These are phyloP conservation scores for Pitangus sulphuratus DNA, from an alignment of 2,797 vertebrate genomes.

Conservation along the genomic window DNA sequence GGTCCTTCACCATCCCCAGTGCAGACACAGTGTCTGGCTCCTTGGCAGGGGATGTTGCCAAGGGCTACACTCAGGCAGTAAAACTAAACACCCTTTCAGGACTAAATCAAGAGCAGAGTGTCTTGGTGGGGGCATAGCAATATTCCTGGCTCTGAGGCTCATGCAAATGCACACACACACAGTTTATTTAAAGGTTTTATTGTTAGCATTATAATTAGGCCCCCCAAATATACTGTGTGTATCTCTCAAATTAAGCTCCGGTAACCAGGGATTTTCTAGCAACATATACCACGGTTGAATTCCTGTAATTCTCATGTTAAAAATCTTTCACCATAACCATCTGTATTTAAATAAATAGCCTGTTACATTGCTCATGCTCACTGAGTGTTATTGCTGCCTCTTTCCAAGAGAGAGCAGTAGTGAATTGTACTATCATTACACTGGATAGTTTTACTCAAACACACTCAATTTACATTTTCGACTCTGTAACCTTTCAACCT, in stretches of 20 bases:
- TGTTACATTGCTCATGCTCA: not conserved
- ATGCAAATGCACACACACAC: too few relatives aligned
- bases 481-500: constrained; percentile 83
- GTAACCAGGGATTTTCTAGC: constrained; percentile 20
- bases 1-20: not conserved
- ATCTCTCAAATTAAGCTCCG: constrained; percentile 15
- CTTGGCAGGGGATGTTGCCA: not conserved
- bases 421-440: constrained; percentile 71
- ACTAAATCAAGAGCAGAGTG: not conserved
- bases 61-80: not conserved
- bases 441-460: constrained; percentile 61
- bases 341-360: constrained; percentile 20
- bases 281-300: not conserved
- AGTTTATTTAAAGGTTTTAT: constrained; percentile 35
- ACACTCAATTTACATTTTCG: constrained; percentile 73
- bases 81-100: constrained; percentile 1
- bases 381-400: constrained; percentile 68
- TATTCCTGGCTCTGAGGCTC: not conserved
- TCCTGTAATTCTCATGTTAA: constrained; percentile 43
- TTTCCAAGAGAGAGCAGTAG: constrained; percentile 85
- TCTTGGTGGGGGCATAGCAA: not conserved
- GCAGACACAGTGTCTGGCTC: not conserved
- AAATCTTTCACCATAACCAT: constrained; percentile 27
- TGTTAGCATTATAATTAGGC: constrained; percentile 11
- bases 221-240: not conserved